Conservation (phyloP, 1,140 invertebrate genomes). For the Drosophila chauvacae region DNA sequence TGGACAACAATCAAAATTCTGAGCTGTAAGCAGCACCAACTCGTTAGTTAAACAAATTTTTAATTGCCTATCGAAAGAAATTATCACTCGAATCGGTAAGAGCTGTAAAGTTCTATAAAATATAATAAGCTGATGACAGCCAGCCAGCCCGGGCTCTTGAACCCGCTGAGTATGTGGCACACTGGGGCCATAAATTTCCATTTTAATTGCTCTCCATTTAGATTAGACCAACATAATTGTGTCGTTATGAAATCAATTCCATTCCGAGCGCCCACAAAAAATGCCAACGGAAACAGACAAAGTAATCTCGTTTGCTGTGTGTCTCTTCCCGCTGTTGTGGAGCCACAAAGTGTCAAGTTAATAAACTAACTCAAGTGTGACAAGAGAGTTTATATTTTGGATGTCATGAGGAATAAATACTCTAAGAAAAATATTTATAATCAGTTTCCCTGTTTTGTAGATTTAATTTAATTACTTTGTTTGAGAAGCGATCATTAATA, state of each 20-base stretch:
- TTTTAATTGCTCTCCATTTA: conserved; percentile 72
- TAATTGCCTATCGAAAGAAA: conserved; percentile 52
- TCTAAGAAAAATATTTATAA: neutral
- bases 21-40: conserved; percentile 2
- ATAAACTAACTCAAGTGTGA: conserved; percentile 18
- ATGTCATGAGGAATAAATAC: neutral
- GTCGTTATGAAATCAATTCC: conserved; percentile 57
- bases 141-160: conserved; percentile 48
- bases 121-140: conserved; percentile 59
- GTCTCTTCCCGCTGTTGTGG: conserved; percentile 8
- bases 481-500: neutral
- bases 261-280: conserved; percentile 26
- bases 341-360: conserved; percentile 45
- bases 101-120: conserved; percentile 59
- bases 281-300: conserved; percentile 18
- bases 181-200: conserved; percentile 68
- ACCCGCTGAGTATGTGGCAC: conserved; percentile 58
- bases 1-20: neutral
- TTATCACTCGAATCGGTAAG: conserved; percentile 44
- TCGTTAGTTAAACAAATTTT: conserved; percentile 64
- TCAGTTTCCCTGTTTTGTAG: neutral
- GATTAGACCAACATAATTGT: conserved; percentile 68
- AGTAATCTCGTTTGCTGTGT: conserved; percentile 15
- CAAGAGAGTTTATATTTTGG: neutral
- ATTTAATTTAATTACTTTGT: neutral